phyloP scores from a whole-genome alignment of 2,797 vertebrate genomes.

The Scarus forsteni region DNA sequence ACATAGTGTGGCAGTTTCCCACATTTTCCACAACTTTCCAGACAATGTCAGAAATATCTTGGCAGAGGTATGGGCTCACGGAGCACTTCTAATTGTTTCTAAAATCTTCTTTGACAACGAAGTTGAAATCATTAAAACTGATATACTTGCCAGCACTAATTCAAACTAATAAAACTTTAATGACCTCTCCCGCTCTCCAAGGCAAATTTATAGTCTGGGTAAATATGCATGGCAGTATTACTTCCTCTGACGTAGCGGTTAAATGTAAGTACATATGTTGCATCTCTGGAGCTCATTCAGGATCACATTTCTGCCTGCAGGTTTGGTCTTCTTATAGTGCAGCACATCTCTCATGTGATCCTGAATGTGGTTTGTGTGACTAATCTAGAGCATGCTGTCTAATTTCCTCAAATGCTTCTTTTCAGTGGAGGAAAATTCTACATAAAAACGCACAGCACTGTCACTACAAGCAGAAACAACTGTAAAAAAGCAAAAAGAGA shows the following conservation, averaged over 20 bases:
- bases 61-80: too few species aligned
- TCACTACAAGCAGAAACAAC: slow-evolving; percentile 23
- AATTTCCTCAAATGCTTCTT: slow-evolving; percentile 27
- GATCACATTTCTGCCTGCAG: slow-evolving; percentile 48
- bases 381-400: slow-evolving; percentile 26
- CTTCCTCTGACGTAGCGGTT: background rate
- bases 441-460: slow-evolving; percentile 59
- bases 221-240: too few species aligned
- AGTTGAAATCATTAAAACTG: too few species aligned
- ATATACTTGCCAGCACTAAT: too few species aligned
- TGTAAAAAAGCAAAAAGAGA: slow-evolving; percentile 42
- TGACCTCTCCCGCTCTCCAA: background rate
- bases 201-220: too few species aligned
- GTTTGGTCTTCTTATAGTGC: background rate
- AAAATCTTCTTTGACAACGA: too few species aligned
- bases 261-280: background rate
- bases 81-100: too few species aligned
- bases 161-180: too few species aligned
- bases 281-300: slow-evolving; percentile 54
- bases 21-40: too few species aligned
- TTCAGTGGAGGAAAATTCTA: slow-evolving; percentile 18
- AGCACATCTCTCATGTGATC: slow-evolving; percentile 39
- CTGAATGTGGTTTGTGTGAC: slow-evolving; percentile 32
- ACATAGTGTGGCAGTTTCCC: too few species aligned
- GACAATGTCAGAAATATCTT: too few species aligned